A percentile compares a stretch with the other conserved stretches of the same genome.
These are phyloP conservation scores for Tiliacea aurago DNA, from an alignment of 2,888 invertebrate species.

Conservation along the genomic window DNA sequence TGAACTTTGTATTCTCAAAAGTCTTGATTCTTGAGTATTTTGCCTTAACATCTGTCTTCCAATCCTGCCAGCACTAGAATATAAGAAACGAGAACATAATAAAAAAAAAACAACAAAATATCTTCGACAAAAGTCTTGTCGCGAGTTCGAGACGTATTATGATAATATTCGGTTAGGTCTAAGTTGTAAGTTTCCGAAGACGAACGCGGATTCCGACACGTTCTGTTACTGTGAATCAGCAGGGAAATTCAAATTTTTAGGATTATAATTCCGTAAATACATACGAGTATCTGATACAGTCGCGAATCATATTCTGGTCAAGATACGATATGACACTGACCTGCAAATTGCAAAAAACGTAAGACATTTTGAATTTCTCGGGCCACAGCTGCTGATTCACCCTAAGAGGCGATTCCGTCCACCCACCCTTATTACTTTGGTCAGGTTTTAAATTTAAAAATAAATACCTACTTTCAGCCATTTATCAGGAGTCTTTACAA, in stretches of 20 bases:
- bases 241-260: no score
- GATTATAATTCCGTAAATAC: no score
- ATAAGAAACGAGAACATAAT: neutral
- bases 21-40: neutral
- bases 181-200: neutral
- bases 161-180: no score
- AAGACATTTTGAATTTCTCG: no score
- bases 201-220: neutral
- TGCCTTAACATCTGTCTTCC: neutral
- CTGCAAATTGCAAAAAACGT: no score
- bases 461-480: slow-evolving; percentile 5
- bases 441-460: neutral
- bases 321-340: no score
- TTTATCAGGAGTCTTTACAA: neutral
- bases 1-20: neutral
- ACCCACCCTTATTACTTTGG: neutral
- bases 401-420: neutral
- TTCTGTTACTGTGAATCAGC: no score
- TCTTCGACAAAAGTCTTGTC: neutral
- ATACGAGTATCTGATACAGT: no score
- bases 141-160: no score
- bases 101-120: neutral
- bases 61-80: slow-evolving; percentile 6
- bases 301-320: no score
- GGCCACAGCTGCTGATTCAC: no score